phyloP scores from a whole-genome alignment of 1,140 invertebrate species.

The Lucilia sericata region DNA sequence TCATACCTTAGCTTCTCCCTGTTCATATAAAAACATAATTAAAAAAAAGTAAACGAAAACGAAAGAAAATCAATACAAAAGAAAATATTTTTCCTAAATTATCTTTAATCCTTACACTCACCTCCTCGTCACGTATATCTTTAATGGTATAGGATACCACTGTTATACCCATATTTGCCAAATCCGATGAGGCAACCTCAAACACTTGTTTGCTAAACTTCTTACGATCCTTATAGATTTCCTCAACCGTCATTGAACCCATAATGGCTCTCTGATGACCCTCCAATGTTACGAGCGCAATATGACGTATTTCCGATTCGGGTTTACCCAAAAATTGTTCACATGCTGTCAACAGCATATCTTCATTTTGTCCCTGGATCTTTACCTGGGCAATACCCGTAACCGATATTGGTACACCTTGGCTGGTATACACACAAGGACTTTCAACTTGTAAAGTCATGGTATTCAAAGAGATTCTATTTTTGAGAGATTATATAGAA shows the following conservation, averaged over 20 bases:
- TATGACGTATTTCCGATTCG: constrained; percentile 90
- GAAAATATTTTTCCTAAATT: neutral
- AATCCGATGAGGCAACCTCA: constrained; percentile 93
- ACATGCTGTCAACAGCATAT: constrained; percentile 96
- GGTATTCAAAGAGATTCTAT: constrained; percentile 93
- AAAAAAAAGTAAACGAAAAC: constrained; percentile 11
- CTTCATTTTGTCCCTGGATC: constrained; percentile 96
- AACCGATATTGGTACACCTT: constrained; percentile 96
- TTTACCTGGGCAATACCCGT: constrained; percentile 98
- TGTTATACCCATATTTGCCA: constrained; percentile 98
- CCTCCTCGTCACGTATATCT: constrained; percentile 97
- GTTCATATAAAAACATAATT: neutral
- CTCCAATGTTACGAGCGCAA: constrained; percentile 95
- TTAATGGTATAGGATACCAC: constrained; percentile 98
- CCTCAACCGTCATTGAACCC: constrained; percentile 99
- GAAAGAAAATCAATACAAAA: constrained; percentile 33
- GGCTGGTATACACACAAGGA: constrained; percentile 93
- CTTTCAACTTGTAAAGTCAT: constrained; percentile 95
- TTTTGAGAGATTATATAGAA: constrained; percentile 53
- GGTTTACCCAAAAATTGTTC: constrained; percentile 96
- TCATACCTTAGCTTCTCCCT: constrained; percentile 33
- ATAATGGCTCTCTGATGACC: constrained; percentile 98
- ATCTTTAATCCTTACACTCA: constrained; percentile 66
- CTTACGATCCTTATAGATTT: constrained; percentile 98
- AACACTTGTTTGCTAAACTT: constrained; percentile 98